Conservation (phyloP, 2,113 vertebrate species). For the Ageneiosus marmoratus region DNA sequence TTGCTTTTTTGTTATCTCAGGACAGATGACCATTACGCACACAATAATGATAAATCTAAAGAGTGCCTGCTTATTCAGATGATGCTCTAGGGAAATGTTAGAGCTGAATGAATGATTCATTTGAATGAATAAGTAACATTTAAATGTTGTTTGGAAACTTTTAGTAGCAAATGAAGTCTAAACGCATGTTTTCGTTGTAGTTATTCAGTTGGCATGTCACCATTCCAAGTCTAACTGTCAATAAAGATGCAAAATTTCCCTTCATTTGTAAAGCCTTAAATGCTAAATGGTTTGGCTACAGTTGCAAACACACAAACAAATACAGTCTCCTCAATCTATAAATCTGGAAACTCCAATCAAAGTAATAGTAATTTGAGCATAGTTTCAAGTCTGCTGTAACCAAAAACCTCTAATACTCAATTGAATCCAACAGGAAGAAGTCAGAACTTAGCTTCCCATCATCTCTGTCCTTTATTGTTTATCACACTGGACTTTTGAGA, state of each 20-base stretch:
- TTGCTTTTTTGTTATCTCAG: background rate
- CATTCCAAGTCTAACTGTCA: constrained; percentile 24
- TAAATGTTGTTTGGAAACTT: constrained; percentile 17
- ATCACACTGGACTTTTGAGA: background rate
- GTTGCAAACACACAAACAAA: constrained; percentile 12
- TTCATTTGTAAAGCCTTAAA: constrained; percentile 23
- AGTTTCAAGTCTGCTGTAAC: background rate
- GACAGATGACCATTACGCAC: background rate
- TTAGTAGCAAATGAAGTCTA: background rate
- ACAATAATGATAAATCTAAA: background rate
- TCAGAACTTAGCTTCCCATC: background rate
- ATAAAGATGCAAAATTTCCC: constrained; percentile 15
- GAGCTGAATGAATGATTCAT: background rate
- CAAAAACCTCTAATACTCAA: background rate
- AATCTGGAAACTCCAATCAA: constrained; percentile 5
- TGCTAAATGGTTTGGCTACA: constrained; percentile 20
- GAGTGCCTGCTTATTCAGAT: background rate
- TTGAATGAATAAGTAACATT: background rate
- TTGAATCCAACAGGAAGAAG: background rate
- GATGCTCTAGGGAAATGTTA: background rate
- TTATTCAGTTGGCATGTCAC: constrained; percentile 16
- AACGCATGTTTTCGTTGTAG: constrained; percentile 9
- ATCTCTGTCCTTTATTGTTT: background rate
- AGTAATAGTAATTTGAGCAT: constrained; percentile 12
- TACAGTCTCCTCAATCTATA: constrained; percentile 23